These are phyloP conservation scores for Zalophus californianus DNA, from an alignment of 2,797 vertebrate species.

Conservation along the genomic window DNA sequence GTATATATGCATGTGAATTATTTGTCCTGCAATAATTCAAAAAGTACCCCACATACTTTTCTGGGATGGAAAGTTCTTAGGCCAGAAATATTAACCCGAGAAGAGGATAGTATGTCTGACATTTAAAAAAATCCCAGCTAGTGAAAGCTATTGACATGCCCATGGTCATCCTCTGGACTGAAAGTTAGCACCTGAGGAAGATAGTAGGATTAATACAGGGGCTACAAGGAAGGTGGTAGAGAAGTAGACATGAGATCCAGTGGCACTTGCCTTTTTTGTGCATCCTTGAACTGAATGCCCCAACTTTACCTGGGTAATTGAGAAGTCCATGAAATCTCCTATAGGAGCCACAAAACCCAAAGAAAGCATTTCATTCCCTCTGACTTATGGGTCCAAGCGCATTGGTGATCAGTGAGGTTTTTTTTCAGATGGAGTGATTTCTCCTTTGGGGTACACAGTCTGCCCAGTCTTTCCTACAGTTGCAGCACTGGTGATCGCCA, in stretches of 20 bases:
- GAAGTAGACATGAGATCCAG: background rate
- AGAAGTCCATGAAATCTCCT: background rate
- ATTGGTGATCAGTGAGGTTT: background rate
- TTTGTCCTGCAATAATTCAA: background rate
- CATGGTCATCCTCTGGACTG: fast-evolving
- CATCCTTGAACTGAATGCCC: background rate
- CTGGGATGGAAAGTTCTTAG: background rate
- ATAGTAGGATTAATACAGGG: no score
- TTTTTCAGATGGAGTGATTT: background rate
- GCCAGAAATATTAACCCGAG: background rate
- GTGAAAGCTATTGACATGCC: no score
- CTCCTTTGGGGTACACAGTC: background rate
- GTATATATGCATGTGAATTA: background rate
- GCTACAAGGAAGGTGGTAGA: background rate
- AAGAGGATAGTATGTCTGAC: background rate
- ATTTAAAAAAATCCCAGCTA: background rate
- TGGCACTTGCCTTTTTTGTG: background rate
- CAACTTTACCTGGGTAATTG: background rate
- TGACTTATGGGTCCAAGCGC: background rate
- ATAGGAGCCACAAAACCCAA: background rate
- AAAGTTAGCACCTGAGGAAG: background rate
- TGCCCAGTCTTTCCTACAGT: background rate
- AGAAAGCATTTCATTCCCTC: background rate
- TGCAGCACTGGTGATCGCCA: background rate
- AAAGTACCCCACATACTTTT: background rate